phyloP scores from a whole-genome alignment of 23 tunicate species.

The Oikopleura dioica region DNA sequence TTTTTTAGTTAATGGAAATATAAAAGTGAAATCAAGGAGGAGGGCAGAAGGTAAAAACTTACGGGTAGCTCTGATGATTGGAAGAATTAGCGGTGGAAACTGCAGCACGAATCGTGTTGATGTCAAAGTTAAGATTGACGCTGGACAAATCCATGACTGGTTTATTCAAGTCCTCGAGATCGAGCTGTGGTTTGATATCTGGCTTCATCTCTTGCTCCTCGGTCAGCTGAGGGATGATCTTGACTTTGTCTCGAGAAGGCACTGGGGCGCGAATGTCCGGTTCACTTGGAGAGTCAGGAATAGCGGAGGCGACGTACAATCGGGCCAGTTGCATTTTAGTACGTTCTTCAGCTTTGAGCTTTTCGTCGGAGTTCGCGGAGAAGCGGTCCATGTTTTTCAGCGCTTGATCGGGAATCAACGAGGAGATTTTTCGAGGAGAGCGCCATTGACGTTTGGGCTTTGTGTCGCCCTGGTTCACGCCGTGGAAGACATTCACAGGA shows the following conservation, averaged over 20 bases:
- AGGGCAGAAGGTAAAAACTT: neutral
- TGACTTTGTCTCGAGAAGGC: neutral
- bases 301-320: neutral
- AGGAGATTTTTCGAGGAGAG: neutral
- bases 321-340: neutral
- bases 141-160: neutral
- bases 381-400: no score
- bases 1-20: no score
- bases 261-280: neutral
- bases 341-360: neutral
- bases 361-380: neutral
- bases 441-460: neutral
- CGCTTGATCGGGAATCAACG: neutral
- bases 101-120: neutral
- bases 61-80: neutral
- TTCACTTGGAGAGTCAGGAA: conserved; percentile 3
- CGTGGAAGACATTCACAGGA: neutral
- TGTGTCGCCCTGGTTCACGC: neutral
- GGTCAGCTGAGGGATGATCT: neutral
- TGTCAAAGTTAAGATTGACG: neutral
- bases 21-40: no score
- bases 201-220: neutral
- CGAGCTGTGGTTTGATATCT: neutral
- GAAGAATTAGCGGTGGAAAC: neutral
- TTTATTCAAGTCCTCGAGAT: neutral